Conservation (phyloP, 2,113 vertebrate species). For the Psilopsiagon aymara region DNA sequence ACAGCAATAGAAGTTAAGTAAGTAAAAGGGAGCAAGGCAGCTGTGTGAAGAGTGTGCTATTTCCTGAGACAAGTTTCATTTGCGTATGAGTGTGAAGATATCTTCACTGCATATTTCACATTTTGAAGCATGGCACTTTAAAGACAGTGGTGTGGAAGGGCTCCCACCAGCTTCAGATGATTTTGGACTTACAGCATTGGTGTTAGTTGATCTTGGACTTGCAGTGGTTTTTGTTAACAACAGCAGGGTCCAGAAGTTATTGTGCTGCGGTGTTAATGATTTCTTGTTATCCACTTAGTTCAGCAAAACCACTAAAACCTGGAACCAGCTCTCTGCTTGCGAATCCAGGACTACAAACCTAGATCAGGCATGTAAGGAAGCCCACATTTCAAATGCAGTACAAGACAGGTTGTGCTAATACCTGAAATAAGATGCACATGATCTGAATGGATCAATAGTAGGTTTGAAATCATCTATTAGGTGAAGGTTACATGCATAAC, state of each 20-base stretch:
- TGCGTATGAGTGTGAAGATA: not conserved
- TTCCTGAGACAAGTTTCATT: not conserved
- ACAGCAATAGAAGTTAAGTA: not conserved
- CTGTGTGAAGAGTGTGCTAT: not conserved
- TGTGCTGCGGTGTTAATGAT: slow-evolving; percentile 6
- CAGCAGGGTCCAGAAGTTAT: not conserved
- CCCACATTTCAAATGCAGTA: not conserved
- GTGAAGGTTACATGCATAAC: not conserved
- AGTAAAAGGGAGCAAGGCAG: not conserved
- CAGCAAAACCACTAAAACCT: not conserved
- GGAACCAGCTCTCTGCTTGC: not conserved
- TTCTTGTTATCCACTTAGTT: not conserved
- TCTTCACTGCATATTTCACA: not conserved
- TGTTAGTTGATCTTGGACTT: not conserved
- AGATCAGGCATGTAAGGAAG: not conserved
- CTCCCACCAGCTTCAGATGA: not conserved
- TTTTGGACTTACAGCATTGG: not conserved
- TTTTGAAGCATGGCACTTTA: not conserved
- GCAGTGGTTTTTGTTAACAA: not conserved
- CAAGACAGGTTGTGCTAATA: not conserved
- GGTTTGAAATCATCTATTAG: not conserved
- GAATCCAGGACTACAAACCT: not conserved
- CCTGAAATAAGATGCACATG: not conserved
- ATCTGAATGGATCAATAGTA: not conserved
- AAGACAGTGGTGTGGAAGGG: not conserved